phyloP scores from a whole-genome alignment of 2,113 vertebrate genomes.

The Corythoichthys intestinalis region DNA sequence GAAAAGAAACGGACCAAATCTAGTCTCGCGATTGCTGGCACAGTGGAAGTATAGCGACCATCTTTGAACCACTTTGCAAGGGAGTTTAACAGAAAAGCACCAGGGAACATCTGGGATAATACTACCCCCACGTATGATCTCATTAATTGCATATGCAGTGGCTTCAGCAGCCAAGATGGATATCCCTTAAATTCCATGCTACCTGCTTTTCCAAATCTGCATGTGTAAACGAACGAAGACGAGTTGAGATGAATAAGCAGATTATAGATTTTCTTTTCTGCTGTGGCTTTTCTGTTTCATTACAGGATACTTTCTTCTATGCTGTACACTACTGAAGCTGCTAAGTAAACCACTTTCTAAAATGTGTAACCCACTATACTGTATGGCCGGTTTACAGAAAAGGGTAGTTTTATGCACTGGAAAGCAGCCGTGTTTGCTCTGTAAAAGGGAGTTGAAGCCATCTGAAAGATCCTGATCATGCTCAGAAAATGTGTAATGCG shows the following conservation, averaged over 20 bases:
- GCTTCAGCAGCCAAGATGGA: conserved; percentile 35
- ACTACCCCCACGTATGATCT: conserved; percentile 7
- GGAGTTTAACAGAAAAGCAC: conserved; percentile 27
- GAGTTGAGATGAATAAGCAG: conserved; percentile 27
- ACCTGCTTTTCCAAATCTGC: conserved; percentile 41
- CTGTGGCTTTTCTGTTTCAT: conserved; percentile 31
- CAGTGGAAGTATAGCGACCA: conserved; percentile 27
- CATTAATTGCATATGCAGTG: conserved; percentile 39
- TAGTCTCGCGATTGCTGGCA: conserved; percentile 26
- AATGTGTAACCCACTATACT: conserved; percentile 29
- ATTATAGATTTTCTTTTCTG: conserved; percentile 35
- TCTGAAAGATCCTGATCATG: conserved; percentile 23
- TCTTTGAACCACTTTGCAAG: conserved; percentile 10
- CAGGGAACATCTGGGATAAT: conserved; percentile 28
- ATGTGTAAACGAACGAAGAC: conserved; percentile 44
- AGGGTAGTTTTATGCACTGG: conserved; percentile 60
- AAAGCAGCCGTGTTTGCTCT: conserved; percentile 50
- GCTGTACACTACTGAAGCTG: conserved; percentile 41
- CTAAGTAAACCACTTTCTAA: conserved; percentile 35
- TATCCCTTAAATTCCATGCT: conserved; percentile 27
- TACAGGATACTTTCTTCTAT: conserved; percentile 31
- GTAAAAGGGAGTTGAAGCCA: conserved; percentile 19
- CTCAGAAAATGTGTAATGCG: conserved; percentile 29
- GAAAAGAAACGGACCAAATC: conserved; percentile 26
- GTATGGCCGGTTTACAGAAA: conserved; percentile 53